A percentile compares a stretch with the other conserved stretches of the same genome.
phyloP scores from a whole-genome alignment of 2,888 invertebrate species.

The Pristionchus arcanus region DNA sequence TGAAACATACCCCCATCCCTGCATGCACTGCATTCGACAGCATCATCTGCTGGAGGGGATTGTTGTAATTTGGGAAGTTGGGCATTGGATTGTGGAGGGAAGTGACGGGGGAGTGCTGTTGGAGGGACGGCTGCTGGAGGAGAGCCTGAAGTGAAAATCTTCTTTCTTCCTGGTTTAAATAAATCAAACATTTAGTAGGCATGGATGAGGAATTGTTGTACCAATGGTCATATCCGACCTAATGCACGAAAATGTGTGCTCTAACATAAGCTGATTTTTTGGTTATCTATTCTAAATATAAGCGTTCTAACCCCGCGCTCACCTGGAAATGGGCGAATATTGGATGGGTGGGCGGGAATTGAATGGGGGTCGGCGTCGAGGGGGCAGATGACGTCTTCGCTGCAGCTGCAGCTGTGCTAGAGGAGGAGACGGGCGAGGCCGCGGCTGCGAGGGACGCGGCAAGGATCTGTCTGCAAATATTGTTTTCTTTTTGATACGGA shows the following conservation, averaged over 20 bases:
- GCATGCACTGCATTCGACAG: neutral
- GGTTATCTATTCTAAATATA: neutral
- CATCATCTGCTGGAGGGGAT: neutral
- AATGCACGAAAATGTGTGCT: too few species aligned
- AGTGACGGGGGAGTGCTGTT: constrained; percentile 74
- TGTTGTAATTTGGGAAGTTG: neutral
- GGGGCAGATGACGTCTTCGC: neutral
- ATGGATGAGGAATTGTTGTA: too few species aligned
- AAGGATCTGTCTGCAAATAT: constrained; percentile 32
- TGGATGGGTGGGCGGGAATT: constrained; percentile 6
- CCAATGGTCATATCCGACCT: too few species aligned
- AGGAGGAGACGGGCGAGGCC: constrained; percentile 18
- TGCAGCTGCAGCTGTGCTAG: neutral
- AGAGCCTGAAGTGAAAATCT: neutral
- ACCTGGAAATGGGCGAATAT: constrained; percentile 49
- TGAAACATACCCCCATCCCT: neutral
- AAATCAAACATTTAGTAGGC: too few species aligned
- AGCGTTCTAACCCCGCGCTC: neutral
- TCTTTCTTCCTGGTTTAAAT: too few species aligned
- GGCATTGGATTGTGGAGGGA: neutral
- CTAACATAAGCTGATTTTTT: too few species aligned
- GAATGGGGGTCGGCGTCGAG: constrained; percentile 28
- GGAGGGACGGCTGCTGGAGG: constrained; percentile 56
- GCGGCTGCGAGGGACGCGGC: constrained; percentile 18
- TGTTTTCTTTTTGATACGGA: too few species aligned